phyloP scores from a whole-genome alignment of 2,888 invertebrate species.

The Druceiella hillmani region DNA sequence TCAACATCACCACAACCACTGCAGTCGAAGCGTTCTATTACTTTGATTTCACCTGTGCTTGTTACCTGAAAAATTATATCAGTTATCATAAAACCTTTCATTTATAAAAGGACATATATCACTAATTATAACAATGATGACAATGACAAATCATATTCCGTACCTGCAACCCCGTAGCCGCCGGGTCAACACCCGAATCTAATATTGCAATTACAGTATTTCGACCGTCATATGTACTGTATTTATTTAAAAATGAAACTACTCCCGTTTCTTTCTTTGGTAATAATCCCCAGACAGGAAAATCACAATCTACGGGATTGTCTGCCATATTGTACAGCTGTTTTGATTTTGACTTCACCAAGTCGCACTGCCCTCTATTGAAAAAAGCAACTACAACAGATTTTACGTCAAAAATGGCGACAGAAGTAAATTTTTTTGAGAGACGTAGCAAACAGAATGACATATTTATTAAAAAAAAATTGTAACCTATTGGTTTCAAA shows the following conservation, averaged over 20 bases:
- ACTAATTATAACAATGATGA: constrained; percentile 31
- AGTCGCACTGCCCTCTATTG: no score
- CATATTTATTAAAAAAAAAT: no score
- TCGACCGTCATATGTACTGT: constrained; percentile 88
- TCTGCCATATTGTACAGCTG: constrained; percentile 54
- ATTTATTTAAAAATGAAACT: constrained; percentile 77
- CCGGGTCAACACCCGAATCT: constrained; percentile 97
- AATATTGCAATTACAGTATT: constrained; percentile 91
- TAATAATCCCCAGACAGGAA: constrained; percentile 79
- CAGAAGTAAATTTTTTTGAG: no score
- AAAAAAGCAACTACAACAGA: no score
- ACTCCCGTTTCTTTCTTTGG: constrained; percentile 96
- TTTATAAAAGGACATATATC: background rate
- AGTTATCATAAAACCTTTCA: no score
- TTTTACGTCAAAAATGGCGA: no score
- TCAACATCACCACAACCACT: constrained; percentile 97
- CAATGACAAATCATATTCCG: constrained; percentile 43
- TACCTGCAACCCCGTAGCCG: constrained; percentile 90
- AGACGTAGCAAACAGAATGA: no score
- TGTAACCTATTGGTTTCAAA: no score
- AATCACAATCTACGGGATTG: constrained; percentile 57
- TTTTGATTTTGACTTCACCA: no score
- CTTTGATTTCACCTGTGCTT: constrained; percentile 83
- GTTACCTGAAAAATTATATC: constrained; percentile 71
- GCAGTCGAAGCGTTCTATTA: constrained; percentile 92